Conservation (phyloP, 2,888 invertebrate species). For the Erannis defoliaria region DNA sequence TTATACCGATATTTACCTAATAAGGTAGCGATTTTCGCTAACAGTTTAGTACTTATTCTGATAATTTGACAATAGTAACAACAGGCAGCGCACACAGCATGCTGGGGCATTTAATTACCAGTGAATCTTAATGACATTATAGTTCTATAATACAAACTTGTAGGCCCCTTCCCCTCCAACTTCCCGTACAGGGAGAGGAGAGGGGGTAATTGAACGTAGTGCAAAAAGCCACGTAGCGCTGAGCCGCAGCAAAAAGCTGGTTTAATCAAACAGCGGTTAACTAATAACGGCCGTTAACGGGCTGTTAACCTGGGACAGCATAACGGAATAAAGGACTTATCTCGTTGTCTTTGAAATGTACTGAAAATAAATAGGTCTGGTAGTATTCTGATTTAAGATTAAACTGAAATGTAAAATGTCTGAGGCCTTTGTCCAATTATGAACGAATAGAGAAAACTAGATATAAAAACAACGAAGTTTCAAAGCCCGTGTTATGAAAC, state of each 20-base stretch:
- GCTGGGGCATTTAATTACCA: too few species aligned
- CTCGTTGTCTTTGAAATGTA: conserved; percentile 1
- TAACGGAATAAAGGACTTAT: background rate
- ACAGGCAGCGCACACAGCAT: too few species aligned
- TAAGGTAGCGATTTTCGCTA: too few species aligned
- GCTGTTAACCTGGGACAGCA: conserved; percentile 16
- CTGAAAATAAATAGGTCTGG: background rate
- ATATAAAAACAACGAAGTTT: background rate
- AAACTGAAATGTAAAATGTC: background rate
- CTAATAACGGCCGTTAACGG: conserved; percentile 26
- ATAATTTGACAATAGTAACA: too few species aligned
- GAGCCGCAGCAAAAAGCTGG: conserved; percentile 22
- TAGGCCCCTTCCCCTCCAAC: background rate
- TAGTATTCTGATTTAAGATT: background rate
- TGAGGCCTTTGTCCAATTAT: background rate
- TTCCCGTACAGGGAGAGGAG: background rate
- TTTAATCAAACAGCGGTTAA: conserved; percentile 30
- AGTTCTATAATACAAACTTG: too few species aligned
- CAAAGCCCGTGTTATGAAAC: background rate
- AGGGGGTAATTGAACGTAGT: conserved; percentile 30
- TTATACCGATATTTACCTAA: too few species aligned
- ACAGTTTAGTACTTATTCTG: too few species aligned
- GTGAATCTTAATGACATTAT: too few species aligned
- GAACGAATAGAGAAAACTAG: background rate
- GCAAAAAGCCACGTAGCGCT: conserved; percentile 23